Conservation (phyloP, 1,140 invertebrate species). For the Drosophila watanabei region DNA sequence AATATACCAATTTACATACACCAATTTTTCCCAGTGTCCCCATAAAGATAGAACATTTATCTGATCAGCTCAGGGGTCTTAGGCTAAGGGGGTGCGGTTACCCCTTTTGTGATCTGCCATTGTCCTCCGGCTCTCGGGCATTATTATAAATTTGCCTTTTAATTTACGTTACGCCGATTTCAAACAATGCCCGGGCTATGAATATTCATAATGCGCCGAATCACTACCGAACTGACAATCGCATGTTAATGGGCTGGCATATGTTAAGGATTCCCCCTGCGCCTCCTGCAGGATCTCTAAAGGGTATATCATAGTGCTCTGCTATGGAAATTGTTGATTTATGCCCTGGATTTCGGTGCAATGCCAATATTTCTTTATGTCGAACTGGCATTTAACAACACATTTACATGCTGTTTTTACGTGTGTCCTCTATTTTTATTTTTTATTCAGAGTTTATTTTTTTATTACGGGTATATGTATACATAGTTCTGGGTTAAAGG, state of each 20-base stretch:
- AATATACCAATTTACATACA: too few species aligned
- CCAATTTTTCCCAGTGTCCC: neutral
- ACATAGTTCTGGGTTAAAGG: conserved; percentile 25
- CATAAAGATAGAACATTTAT: conserved; percentile 61
- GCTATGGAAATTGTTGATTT: conserved; percentile 78
- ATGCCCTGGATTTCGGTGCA: conserved; percentile 64
- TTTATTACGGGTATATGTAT: neutral
- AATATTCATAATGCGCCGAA: conserved; percentile 80
- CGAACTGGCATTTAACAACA: conserved; percentile 61
- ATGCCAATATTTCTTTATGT: conserved; percentile 73
- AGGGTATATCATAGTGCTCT: conserved; percentile 16
- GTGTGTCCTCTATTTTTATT: conserved; percentile 35
- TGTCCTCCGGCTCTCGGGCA: conserved; percentile 50
- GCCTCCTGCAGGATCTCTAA: neutral
- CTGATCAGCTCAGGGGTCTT: conserved; percentile 35
- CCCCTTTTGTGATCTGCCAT: conserved; percentile 45
- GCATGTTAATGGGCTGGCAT: conserved; percentile 81
- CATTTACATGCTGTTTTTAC: conserved; percentile 71
- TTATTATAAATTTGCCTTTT: conserved; percentile 85
- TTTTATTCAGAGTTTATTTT: conserved; percentile 14
- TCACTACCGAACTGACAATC: conserved; percentile 70
- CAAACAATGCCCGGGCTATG: conserved; percentile 75
- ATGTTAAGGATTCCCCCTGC: conserved; percentile 55
- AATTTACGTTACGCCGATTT: conserved; percentile 83
- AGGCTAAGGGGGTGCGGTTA: conserved; percentile 58